These are phyloP conservation scores for Chymomyza procnemis DNA, from an alignment of 2,888 invertebrate species.

Conservation along the genomic window DNA sequence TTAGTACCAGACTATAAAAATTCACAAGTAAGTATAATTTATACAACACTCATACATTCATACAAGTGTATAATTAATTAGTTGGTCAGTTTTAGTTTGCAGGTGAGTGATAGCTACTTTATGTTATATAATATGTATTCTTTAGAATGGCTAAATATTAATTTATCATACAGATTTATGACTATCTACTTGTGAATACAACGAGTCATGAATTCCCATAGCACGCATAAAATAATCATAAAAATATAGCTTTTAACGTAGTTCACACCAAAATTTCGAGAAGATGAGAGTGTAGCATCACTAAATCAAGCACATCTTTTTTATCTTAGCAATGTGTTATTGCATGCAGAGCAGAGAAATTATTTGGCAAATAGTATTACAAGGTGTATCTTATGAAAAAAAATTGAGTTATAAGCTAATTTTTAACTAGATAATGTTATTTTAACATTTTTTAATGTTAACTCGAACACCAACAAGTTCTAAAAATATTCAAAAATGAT, in stretches of 20 bases:
- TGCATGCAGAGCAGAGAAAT: slow-evolving; percentile 33
- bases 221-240: slow-evolving; percentile 67
- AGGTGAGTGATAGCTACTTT: slow-evolving; percentile 11
- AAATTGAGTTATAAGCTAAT: too few species aligned
- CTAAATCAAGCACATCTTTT: slow-evolving; percentile 66
- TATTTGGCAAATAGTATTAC: slow-evolving; percentile 46
- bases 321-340: slow-evolving; percentile 22
- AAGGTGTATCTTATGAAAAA: slow-evolving; percentile 36
- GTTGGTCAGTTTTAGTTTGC: slow-evolving; percentile 20
- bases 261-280: slow-evolving; percentile 38
- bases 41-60: background rate
- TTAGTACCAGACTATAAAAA: slow-evolving; percentile 19
- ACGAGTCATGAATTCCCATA: slow-evolving; percentile 46
- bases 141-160: slow-evolving; percentile 19
- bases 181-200: slow-evolving; percentile 28
- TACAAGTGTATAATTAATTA: slow-evolving; percentile 15
- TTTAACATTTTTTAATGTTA: background rate
- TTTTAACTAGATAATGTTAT: too few species aligned
- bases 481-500: background rate
- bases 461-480: background rate
- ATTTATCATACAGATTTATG: slow-evolving; percentile 43
- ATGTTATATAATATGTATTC: background rate
- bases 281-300: slow-evolving; percentile 40
- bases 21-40: background rate
- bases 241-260: slow-evolving; percentile 62